phyloP scores from a whole-genome alignment of 2,797 vertebrate genomes.

The Chrysocyon brachyurus region DNA sequence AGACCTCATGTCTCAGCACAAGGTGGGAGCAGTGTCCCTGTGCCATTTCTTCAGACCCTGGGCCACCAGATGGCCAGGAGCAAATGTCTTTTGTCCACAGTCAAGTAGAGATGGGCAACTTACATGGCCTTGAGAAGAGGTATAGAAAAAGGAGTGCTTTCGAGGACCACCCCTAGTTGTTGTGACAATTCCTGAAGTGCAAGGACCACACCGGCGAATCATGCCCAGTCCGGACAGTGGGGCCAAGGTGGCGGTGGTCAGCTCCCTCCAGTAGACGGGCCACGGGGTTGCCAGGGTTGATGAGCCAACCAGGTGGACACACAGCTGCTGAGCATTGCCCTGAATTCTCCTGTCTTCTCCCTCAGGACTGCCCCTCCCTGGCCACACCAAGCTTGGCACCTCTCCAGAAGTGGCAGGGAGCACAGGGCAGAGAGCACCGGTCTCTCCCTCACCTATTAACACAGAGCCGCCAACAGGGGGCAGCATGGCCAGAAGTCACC shows the following conservation, averaged over 20 bases:
- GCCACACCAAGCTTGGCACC: constrained; percentile 59
- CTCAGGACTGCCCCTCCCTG: constrained; percentile 60
- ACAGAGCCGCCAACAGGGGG: constrained; percentile 74
- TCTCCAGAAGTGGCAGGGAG: constrained; percentile 54
- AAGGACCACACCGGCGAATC: constrained; percentile 35
- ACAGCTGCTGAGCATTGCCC: constrained; percentile 42
- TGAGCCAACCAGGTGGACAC: constrained; percentile 23
- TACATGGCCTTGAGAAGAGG: constrained; percentile 78
- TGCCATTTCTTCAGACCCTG: constrained; percentile 67
- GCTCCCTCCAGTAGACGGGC: constrained; percentile 57
- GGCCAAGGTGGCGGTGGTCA: background rate
- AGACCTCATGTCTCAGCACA: constrained; percentile 53
- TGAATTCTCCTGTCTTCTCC: constrained; percentile 70
- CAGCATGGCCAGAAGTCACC: constrained; percentile 79
- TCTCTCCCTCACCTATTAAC: constrained; percentile 71
- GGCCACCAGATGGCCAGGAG: background rate
- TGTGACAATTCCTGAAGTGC: constrained; percentile 72
- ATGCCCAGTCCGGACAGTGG: constrained; percentile 28
- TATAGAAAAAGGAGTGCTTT: constrained; percentile 75
- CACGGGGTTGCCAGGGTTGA: constrained; percentile 1
- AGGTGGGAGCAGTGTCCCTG: constrained; percentile 42
- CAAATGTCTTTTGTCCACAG: constrained; percentile 66
- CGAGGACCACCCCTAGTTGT: constrained; percentile 46
- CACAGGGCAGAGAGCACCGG: background rate
- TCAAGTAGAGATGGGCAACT: constrained; percentile 68